phyloP scores from a whole-genome alignment of 2,888 invertebrate species.

The Thymelicus acteon region DNA sequence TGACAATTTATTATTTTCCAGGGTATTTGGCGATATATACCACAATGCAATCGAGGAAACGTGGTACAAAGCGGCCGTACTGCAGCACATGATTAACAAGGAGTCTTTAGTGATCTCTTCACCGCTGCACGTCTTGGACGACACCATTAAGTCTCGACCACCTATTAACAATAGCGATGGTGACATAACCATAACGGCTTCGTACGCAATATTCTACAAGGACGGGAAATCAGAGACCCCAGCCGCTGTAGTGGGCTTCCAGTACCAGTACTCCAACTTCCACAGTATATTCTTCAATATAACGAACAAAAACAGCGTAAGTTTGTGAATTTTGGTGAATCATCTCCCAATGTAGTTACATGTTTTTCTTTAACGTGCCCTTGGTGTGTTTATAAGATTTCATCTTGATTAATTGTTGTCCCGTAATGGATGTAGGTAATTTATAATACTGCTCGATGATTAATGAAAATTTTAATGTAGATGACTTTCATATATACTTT shows the following conservation, averaged over 20 bases:
- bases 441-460: background rate
- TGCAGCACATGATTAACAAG: constrained; percentile 91
- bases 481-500: too few species aligned
- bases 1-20: background rate
- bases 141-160: constrained; percentile 61
- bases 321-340: constrained; percentile 27
- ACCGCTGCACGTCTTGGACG: constrained; percentile 83
- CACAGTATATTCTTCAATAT: constrained; percentile 89
- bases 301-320: constrained; percentile 61
- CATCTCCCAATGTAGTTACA: constrained; percentile 17
- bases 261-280: constrained; percentile 90
- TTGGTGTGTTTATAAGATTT: background rate
- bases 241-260: constrained; percentile 95
- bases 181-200: constrained; percentile 90
- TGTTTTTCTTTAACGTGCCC: background rate
- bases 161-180: constrained; percentile 69
- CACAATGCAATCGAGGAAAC: constrained; percentile 93
- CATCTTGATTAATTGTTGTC: constrained; percentile 2
- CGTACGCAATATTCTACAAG: constrained; percentile 92
- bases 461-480: background rate
- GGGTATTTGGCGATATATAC: constrained; percentile 91
- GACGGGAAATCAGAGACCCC: constrained; percentile 91
- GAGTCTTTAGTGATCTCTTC: constrained; percentile 92
- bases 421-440: background rate
- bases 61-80: constrained; percentile 95